These are phyloP conservation scores for Vidua macroura DNA, from an alignment of 2,113 vertebrate genomes.

Conservation along the genomic window DNA sequence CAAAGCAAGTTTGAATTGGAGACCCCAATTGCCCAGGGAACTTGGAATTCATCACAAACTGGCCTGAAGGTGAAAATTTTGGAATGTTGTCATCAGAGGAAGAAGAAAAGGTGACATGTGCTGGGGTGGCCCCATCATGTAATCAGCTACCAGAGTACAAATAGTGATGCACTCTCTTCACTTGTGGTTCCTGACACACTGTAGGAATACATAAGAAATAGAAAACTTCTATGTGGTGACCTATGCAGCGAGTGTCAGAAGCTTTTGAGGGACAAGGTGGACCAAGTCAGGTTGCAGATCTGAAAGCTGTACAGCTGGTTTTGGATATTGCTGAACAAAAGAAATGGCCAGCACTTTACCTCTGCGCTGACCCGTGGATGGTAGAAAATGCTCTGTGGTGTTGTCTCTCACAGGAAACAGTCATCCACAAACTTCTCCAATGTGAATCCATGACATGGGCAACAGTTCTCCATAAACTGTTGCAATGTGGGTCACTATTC, in stretches of 20 bases:
- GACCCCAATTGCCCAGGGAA: neutral
- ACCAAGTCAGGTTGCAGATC: neutral
- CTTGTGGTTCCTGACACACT: neutral
- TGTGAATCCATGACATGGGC: neutral
- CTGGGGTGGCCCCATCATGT: neutral
- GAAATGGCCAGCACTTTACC: neutral
- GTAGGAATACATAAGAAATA: neutral
- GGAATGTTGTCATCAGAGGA: neutral
- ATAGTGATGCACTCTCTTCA: neutral
- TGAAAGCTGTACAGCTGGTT: neutral
- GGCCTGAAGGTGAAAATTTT: neutral
- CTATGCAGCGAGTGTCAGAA: accelerated
- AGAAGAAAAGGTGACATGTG: neutral
- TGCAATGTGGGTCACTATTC: neutral
- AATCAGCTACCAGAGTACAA: neutral
- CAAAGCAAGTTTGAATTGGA: neutral
- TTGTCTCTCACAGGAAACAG: neutral
- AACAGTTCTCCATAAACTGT: neutral
- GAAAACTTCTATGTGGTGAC: neutral
- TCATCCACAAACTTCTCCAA: neutral
- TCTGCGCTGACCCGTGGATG: neutral
- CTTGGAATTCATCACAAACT: neutral
- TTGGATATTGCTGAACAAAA: neutral
- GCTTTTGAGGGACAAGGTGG: neutral
- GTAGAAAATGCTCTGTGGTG: neutral